phyloP scores from a whole-genome alignment of 2,113 vertebrate species.

The Thermophis baileyi region DNA sequence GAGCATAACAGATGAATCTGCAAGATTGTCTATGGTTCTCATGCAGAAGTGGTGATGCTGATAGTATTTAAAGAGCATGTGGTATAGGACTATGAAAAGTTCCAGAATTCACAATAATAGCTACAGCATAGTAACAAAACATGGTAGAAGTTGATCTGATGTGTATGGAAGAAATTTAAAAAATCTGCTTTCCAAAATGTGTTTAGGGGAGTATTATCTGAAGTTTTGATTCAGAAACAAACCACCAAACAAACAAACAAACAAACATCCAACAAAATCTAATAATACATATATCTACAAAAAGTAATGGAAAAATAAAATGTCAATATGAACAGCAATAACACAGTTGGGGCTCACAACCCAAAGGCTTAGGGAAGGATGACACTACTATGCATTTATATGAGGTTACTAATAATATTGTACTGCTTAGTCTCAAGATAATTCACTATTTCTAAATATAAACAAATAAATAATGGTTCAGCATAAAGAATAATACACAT shows the following conservation, averaged over 20 bases:
- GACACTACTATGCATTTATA: background rate
- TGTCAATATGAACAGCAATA: background rate
- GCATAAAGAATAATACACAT: background rate
- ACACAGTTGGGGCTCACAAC: background rate
- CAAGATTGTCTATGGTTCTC: background rate
- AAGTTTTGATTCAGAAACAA: background rate
- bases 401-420: background rate
- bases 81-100: background rate
- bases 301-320: background rate
- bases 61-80: background rate
- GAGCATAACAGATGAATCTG: background rate
- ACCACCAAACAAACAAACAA: background rate
- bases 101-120: background rate
- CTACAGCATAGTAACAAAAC: background rate
- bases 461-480: background rate
- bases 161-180: background rate
- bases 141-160: background rate
- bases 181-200: background rate
- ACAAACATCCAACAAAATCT: background rate
- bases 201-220: background rate
- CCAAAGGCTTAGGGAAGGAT: background rate
- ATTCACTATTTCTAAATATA: background rate
- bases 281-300: background rate
- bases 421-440: background rate
- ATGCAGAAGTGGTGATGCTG: background rate